These are phyloP conservation scores for Tetragnatha montana DNA, from an alignment of 2,888 invertebrate genomes.

Conservation along the genomic window DNA sequence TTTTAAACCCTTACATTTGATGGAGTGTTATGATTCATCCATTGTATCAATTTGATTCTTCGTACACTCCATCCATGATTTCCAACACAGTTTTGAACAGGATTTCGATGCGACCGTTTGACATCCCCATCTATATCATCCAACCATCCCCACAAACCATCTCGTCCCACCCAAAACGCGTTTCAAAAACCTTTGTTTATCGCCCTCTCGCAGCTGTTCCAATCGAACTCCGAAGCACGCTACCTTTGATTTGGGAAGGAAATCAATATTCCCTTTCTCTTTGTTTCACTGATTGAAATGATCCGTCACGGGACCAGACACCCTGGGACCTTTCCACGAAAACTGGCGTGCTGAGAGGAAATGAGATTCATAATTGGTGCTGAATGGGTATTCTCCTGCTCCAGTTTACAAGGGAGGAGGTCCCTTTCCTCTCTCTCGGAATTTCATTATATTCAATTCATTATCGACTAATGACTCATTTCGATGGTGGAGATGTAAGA, in stretches of 20 bases:
- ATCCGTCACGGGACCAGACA: conserved; percentile 9
- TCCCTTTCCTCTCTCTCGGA: background rate
- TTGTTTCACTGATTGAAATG: conserved; percentile 42
- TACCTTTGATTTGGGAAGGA: background rate
- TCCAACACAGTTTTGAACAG: too few species aligned
- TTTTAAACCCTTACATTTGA: too few species aligned
- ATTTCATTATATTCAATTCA: conserved; percentile 8
- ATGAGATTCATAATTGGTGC: conserved; percentile 32
- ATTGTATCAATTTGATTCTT: too few species aligned
- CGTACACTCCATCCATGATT: too few species aligned
- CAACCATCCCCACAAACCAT: too few species aligned
- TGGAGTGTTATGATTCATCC: too few species aligned
- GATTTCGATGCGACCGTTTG: too few species aligned
- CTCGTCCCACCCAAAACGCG: background rate
- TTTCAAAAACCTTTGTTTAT: background rate
- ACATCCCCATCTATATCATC: too few species aligned
- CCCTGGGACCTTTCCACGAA: conserved; percentile 18
- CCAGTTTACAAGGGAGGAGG: background rate
- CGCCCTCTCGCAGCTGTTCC: background rate
- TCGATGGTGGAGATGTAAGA: background rate
- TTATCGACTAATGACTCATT: background rate
- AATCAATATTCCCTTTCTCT: conserved; percentile 22
- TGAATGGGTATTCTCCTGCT: background rate
- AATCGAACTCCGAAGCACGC: background rate
- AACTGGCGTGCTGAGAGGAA: conserved; percentile 12